Evolutionary conservation across 2,888 invertebrate genomes (phyloP), one percentile per base, ranked within the genome.

Genomic region (Parapristionchus giblindavisi): DNA sequence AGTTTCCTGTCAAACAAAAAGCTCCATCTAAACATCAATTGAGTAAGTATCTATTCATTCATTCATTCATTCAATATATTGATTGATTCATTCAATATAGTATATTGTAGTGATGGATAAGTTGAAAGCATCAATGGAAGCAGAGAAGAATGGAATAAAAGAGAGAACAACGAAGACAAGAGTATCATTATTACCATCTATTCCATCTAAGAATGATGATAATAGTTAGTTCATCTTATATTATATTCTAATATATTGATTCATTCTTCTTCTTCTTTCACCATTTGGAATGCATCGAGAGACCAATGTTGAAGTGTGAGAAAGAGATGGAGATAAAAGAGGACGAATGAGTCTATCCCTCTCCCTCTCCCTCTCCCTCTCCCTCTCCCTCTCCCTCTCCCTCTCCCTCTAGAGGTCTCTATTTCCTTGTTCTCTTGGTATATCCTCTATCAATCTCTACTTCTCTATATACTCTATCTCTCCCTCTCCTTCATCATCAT

Each of bases 91-190:
- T 61, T 11, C n/a, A n/a, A 27, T 6, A 51, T 66, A 21, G n/a
- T 66, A 14, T 17, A 43, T 27, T 66, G 32, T 14, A 70, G 70
- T 72, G 72, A 81, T 77, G 79, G 78, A 78, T 29, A 60, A 74
- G 21, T 43, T 93, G 78, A 92, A 92, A 58, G 92, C 92, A 80
- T 92, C 92, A 77, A 92, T 92, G 84, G 91, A 90, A 68, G 93
- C 93, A 83, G 89, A 90, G 77, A 92, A 91, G 82, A 92, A 92
- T 85, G 91, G 91, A 52, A 81, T 84, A 14, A 60, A 36, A 60
- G 36, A 36, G 40, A 17, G 66, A 89, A 88, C 81, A 94, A 93
- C 89, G 94, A 95, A 88, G 93, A 95, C 48, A 95, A 95, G 89
- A 77, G 77, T 80, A 52, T 68, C 77, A 40, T 63, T 40, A n/a